These are phyloP conservation scores for Lithophane semibrunnea DNA, from an alignment of 2,888 invertebrate genomes.

Conservation along the genomic window DNA sequence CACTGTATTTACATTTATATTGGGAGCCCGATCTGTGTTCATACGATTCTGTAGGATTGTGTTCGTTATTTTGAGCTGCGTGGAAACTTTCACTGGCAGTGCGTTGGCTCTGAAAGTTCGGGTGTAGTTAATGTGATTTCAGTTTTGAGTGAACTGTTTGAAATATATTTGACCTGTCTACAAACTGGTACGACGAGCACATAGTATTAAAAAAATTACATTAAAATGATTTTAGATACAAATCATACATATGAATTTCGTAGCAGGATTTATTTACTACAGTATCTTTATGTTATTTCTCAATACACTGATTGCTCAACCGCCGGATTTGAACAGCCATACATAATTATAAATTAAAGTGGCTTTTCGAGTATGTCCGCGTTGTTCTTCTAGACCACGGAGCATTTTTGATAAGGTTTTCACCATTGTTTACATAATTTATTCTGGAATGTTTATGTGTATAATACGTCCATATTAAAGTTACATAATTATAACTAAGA, in stretches of 20 bases:
- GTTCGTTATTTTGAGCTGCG: constrained; percentile 60
- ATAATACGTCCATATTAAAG: too few species aligned
- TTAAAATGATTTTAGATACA: not conserved
- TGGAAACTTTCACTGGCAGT: constrained; percentile 52
- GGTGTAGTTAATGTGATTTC: not conserved
- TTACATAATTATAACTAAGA: too few species aligned
- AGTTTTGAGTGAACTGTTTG: not conserved
- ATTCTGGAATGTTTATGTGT: too few species aligned
- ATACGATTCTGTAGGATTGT: constrained; percentile 43
- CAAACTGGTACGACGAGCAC: not conserved
- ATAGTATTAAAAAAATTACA: not conserved
- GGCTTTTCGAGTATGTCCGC: too few species aligned
- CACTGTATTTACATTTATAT: constrained; percentile 89
- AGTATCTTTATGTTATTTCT: not conserved
- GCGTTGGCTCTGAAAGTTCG: constrained; percentile 3
- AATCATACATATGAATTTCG: not conserved
- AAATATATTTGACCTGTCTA: not conserved
- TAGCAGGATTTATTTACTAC: not conserved
- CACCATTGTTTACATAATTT: too few species aligned
- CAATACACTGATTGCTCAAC: not conserved
- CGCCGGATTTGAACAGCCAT: not conserved
- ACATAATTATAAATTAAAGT: too few species aligned
- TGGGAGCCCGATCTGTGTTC: constrained; percentile 72
- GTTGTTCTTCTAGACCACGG: too few species aligned
- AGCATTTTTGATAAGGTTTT: too few species aligned